Evolutionary conservation across 2,797 vertebrate species (phyloP).

Genomic region (Apodemus agrarius): DNA sequence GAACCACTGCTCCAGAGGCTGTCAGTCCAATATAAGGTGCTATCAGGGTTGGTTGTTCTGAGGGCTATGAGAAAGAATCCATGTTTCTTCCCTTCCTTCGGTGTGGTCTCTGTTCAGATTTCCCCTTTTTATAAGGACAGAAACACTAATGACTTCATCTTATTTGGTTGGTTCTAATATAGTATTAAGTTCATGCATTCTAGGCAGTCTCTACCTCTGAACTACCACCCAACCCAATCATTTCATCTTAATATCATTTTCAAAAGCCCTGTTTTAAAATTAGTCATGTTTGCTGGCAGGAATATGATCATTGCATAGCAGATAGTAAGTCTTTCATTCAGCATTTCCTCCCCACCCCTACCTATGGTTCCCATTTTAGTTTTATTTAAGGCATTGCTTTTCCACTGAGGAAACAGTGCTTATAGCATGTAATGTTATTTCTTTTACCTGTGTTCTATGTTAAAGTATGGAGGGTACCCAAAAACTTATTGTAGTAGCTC

Average conservation of each 20-base stretch:
- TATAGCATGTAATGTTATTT: background rate
- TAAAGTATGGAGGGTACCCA: background rate
- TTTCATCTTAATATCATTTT: background rate
- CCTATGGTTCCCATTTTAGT: background rate
- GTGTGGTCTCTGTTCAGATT: background rate
- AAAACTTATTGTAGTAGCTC: background rate
- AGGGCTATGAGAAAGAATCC: background rate
- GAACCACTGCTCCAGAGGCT: background rate
- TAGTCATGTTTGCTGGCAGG: background rate
- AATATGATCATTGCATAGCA: background rate
- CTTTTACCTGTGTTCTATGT: background rate
- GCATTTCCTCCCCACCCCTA: background rate
- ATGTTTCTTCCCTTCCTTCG: background rate
- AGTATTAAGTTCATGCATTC: background rate
- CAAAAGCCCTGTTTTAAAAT: background rate
- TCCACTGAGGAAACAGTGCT: background rate
- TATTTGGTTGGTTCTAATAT: background rate
- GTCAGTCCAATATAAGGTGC: background rate
- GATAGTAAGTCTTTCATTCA: background rate
- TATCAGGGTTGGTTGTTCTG: background rate
- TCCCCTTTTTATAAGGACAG: background rate
- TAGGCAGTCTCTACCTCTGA: background rate
- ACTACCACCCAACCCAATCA: background rate
- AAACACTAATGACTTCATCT: background rate
- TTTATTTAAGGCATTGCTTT: background rate